These are phyloP conservation scores for Columba livia DNA, from an alignment of 2,113 vertebrate genomes.

Conservation along the genomic window DNA sequence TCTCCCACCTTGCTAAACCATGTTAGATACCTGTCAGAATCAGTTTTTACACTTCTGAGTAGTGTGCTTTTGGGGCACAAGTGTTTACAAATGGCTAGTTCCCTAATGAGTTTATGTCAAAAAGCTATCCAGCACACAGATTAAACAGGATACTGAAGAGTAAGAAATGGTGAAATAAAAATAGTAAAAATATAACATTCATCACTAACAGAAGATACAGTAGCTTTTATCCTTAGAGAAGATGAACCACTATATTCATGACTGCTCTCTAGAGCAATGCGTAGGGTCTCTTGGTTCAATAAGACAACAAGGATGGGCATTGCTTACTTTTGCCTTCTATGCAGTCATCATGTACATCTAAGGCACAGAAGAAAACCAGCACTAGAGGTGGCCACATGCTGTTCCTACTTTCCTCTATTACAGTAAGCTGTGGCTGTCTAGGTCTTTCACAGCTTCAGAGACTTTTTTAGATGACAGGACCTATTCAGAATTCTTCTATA, in stretches of 20 bases:
- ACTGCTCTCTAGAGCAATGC: background rate
- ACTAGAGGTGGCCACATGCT: background rate
- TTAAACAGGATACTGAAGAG: background rate
- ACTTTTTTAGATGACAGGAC: background rate
- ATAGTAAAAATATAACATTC: background rate
- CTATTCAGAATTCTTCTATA: background rate
- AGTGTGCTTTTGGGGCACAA: background rate
- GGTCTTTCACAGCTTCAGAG: background rate
- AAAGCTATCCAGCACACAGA: background rate
- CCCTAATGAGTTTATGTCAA: background rate
- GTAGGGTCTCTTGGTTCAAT: background rate
- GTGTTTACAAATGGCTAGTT: background rate
- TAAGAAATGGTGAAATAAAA: background rate
- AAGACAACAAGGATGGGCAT: background rate
- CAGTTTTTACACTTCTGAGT: background rate
- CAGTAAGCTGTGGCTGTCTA: background rate
- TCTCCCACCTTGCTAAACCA: background rate
- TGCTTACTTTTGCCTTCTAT: background rate
- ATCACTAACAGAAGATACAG: background rate
- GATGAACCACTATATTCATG: background rate
- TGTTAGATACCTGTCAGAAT: background rate
- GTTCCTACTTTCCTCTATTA: background rate
- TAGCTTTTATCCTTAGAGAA: background rate
- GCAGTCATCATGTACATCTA: background rate
- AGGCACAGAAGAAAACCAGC: background rate